Conservation (phyloP, 1,140 invertebrate species). For the Trissolcus basalis region DNA sequence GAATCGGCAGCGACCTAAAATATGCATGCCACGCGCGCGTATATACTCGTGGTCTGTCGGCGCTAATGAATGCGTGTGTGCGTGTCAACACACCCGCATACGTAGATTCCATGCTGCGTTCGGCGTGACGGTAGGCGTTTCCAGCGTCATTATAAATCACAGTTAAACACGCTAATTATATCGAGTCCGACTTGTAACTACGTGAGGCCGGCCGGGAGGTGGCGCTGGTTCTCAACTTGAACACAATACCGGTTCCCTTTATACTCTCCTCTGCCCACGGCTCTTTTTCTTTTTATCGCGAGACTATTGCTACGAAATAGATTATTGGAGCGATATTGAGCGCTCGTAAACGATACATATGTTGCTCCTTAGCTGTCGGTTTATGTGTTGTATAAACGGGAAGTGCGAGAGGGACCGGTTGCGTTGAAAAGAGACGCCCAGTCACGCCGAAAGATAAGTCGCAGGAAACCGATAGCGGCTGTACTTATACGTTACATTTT, state of each 20-base stretch:
- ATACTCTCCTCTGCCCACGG: neutral
- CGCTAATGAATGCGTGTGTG: conserved; percentile 29
- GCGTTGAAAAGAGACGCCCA: conserved; percentile 22
- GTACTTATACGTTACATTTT: conserved; percentile 33
- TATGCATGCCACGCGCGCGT: conserved; percentile 59
- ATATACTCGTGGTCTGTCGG: conserved; percentile 10
- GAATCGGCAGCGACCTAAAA: conserved; percentile 52
- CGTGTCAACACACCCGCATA: conserved; percentile 10
- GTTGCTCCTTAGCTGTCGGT: conserved; percentile 12
- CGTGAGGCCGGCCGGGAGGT: conserved; percentile 29
- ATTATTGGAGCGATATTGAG: neutral
- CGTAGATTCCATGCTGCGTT: conserved; percentile 43
- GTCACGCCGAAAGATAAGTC: conserved; percentile 49
- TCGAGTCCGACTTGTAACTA: conserved; percentile 55
- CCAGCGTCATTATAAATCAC: conserved; percentile 73
- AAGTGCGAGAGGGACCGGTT: conserved; percentile 23
- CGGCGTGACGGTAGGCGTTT: conserved; percentile 69
- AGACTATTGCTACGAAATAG: too few species aligned
- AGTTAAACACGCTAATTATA: conserved; percentile 73
- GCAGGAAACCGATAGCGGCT: conserved; percentile 52
- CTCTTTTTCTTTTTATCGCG: too few species aligned
- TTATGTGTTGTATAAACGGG: conserved; percentile 28
- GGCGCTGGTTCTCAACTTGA: conserved; percentile 31
- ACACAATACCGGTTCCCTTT: neutral
- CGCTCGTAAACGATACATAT: conserved; percentile 17